Evolutionary conservation across 1,140 invertebrate genomes (phyloP).

Genomic region (Varroa destructor): DNA sequence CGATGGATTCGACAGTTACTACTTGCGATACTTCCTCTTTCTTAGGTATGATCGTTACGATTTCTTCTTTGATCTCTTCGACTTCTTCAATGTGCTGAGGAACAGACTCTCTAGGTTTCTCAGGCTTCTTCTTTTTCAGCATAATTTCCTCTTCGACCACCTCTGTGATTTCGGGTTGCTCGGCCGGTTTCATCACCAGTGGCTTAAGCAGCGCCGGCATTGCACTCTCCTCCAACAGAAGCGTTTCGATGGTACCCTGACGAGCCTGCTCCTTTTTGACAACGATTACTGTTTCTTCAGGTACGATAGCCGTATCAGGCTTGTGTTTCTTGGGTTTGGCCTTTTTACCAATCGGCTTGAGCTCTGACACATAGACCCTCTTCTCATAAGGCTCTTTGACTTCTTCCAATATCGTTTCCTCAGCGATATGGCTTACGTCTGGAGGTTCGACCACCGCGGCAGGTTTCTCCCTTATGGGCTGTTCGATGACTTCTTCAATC

Average conservation of each 20-base stretch:
- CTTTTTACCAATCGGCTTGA: slow-evolving; percentile 28
- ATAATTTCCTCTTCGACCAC: slow-evolving; percentile 16
- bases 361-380: slow-evolving; percentile 31
- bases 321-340: slow-evolving; percentile 30
- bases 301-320: slow-evolving; percentile 21
- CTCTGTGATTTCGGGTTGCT: slow-evolving; percentile 27
- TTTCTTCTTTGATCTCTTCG: slow-evolving; percentile 1
- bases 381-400: slow-evolving; percentile 19
- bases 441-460: no score
- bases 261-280: no score
- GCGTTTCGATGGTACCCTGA: no score
- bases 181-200: background rate
- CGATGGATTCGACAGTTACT: slow-evolving; percentile 16
- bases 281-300: no score
- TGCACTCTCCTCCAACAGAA: no score
- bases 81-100: slow-evolving; percentile 11
- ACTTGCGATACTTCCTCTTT: slow-evolving; percentile 5
- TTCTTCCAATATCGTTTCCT: no score
- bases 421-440: no score
- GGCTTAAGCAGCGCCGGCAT: no score
- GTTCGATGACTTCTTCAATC: slow-evolving; percentile 10
- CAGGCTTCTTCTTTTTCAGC: slow-evolving; percentile 23
- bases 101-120: slow-evolving; percentile 26
- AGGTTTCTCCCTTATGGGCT: background rate
- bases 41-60: background rate